Conservation (phyloP, 2,888 invertebrate genomes). For the Tetranychus truncatus region DNA sequence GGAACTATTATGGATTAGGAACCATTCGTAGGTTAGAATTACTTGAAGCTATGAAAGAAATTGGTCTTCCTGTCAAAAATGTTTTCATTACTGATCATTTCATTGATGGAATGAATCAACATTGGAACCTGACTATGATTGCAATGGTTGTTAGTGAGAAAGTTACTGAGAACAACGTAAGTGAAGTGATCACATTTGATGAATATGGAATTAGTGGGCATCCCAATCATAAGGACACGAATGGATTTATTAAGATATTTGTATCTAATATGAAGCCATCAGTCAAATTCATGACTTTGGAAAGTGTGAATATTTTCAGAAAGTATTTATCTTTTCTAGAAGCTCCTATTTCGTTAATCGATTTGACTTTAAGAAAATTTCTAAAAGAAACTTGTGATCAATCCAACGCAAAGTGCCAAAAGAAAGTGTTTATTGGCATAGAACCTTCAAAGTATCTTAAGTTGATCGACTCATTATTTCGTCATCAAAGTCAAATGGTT, state of each 20-base stretch:
- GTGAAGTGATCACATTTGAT: slow-evolving; percentile 67
- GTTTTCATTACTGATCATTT: slow-evolving; percentile 18
- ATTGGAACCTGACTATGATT: slow-evolving; percentile 23
- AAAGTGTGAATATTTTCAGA: slow-evolving; percentile 31
- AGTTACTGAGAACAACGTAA: slow-evolving; percentile 15
- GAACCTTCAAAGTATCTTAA: slow-evolving; percentile 12
- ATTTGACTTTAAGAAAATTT: neutral
- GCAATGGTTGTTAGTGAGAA: slow-evolving; percentile 22
- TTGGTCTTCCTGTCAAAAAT: neutral
- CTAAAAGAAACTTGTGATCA: slow-evolving; percentile 1
- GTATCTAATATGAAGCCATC: slow-evolving; percentile 17
- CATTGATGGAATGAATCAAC: slow-evolving; percentile 21
- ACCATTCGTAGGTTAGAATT: slow-evolving; percentile 16
- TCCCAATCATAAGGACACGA: slow-evolving; percentile 56
- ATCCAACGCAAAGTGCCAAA: neutral
- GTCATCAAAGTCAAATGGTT: slow-evolving; percentile 72
- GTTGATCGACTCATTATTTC: slow-evolving; percentile 57
- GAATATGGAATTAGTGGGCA: slow-evolving; percentile 79
- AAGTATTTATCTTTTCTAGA: slow-evolving; percentile 22
- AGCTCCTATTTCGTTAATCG: slow-evolving; percentile 12
- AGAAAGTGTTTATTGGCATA: slow-evolving; percentile 4
- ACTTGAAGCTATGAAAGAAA: slow-evolving; percentile 2
- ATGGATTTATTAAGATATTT: slow-evolving; percentile 27
- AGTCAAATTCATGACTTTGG: slow-evolving; percentile 26
- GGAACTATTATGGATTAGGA: slow-evolving; percentile 34